These are phyloP conservation scores for Nemoura dubitans DNA, from an alignment of 2,888 invertebrate species.

Conservation along the genomic window DNA sequence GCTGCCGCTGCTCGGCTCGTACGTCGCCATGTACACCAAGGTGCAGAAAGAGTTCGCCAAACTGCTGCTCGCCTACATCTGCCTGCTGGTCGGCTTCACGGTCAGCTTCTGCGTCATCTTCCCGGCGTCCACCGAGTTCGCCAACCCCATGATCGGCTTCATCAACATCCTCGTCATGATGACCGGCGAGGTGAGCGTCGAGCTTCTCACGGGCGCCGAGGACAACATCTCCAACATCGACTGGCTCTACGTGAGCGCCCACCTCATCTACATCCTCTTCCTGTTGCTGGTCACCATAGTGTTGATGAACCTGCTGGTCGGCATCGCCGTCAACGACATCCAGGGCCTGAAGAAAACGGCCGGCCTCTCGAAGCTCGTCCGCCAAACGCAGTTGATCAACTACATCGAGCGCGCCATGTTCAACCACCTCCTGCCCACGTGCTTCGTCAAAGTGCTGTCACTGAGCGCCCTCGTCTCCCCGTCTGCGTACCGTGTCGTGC, in stretches of 20 bases:
- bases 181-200: slow-evolving; percentile 60
- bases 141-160: slow-evolving; percentile 58
- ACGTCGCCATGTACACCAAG: slow-evolving; percentile 63
- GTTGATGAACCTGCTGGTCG: slow-evolving; percentile 60
- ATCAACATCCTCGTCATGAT: slow-evolving; percentile 60
- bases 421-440: slow-evolving; percentile 80
- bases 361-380: slow-evolving; percentile 81
- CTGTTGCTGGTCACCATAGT: slow-evolving; percentile 60
- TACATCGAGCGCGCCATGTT: slow-evolving; percentile 85
- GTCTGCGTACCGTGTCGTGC: slow-evolving; percentile 81
- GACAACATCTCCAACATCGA: slow-evolving; percentile 41
- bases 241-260: slow-evolving; percentile 57
- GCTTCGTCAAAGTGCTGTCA: slow-evolving; percentile 76
- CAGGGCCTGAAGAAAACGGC: slow-evolving; percentile 78
- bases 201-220: slow-evolving; percentile 57
- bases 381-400: slow-evolving; percentile 85
- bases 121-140: slow-evolving; percentile 58
- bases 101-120: slow-evolving; percentile 61
- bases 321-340: slow-evolving; percentile 61
- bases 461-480: slow-evolving; percentile 83
- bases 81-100: slow-evolving; percentile 61
- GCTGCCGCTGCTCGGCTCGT: slow-evolving; percentile 62
- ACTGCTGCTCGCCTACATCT: slow-evolving; percentile 60
- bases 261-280: slow-evolving; percentile 59
- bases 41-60: slow-evolving; percentile 61